Percentiles rank a stretch among this genome's conserved stretches.
Evolutionary conservation across 2,888 invertebrate species (phyloP).

Genomic region (Cantharis flavilabris): DNA sequence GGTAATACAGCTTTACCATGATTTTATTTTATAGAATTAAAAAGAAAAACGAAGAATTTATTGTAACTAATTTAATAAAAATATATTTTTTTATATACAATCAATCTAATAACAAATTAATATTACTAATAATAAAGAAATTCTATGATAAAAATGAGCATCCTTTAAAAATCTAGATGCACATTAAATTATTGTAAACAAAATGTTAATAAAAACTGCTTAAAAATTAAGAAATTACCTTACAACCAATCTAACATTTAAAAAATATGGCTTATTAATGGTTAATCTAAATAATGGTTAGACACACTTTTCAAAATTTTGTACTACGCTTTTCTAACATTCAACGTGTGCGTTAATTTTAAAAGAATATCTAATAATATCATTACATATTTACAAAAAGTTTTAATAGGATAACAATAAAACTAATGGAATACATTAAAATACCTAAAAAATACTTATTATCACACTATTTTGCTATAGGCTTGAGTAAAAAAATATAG

Average conservation of each 20-base stretch:
- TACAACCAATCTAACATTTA: background rate
- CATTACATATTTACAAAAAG: background rate
- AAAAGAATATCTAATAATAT: background rate
- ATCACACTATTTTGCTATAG: conserved; percentile 14
- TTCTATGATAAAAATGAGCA: background rate
- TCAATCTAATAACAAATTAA: background rate
- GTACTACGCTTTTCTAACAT: background rate
- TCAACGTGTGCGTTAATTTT: background rate
- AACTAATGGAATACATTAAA: background rate
- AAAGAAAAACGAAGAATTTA: background rate
- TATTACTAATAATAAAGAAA: background rate
- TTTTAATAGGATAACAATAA: background rate
- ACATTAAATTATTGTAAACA: background rate
- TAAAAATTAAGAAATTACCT: background rate
- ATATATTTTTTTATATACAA: background rate
- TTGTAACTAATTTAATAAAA: background rate
- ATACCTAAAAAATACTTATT: background rate
- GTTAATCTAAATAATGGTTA: background rate
- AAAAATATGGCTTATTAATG: background rate
- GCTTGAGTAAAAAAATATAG: conserved; percentile 29
- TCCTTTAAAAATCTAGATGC: background rate
- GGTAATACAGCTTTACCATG: too few relatives aligned
- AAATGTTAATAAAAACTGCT: background rate
- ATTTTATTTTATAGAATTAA: too few relatives aligned
- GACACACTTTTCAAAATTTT: background rate